Conservation (phyloP, 2,797 vertebrate genomes). For the Clarias platycephalus region DNA sequence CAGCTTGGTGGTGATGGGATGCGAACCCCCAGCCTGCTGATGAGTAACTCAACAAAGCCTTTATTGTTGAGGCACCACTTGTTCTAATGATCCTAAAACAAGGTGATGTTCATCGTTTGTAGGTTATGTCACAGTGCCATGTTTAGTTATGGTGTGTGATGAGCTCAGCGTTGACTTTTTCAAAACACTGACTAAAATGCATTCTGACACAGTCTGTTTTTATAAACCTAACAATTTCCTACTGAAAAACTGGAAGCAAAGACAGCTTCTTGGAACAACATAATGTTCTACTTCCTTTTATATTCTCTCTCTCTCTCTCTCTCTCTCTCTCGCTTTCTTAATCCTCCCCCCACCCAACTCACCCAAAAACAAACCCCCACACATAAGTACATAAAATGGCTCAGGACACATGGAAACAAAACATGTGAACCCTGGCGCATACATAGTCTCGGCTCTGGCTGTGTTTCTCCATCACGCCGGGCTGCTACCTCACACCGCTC, state of each 20-base stretch:
- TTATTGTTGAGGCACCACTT: too few species aligned
- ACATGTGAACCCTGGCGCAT: not conserved
- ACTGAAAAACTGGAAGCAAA: not conserved
- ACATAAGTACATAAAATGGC: not conserved
- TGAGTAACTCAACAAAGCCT: too few species aligned
- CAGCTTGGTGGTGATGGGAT: too few species aligned
- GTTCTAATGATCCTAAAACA: not conserved
- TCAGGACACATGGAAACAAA: not conserved
- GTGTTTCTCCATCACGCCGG: not conserved
- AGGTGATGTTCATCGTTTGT: not conserved
- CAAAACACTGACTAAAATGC: not conserved
- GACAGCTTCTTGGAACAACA: not conserved
- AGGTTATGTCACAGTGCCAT: not conserved
- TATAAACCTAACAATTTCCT: not conserved
- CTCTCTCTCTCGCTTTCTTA: not conserved
- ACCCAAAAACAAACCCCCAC: not conserved
- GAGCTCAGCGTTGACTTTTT: not conserved
- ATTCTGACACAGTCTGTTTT: not conserved
- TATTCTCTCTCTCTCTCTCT: not conserved
- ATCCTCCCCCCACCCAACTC: slow-evolving; percentile 7
- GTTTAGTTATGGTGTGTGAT: not conserved
- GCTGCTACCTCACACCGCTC: slow-evolving; percentile 11
- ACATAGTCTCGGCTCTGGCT: not conserved
- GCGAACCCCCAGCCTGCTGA: too few species aligned
- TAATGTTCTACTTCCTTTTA: not conserved